These are phyloP conservation scores for Epinephelus malabaricus DNA, from an alignment of 2,797 vertebrate genomes.

Conservation along the genomic window DNA sequence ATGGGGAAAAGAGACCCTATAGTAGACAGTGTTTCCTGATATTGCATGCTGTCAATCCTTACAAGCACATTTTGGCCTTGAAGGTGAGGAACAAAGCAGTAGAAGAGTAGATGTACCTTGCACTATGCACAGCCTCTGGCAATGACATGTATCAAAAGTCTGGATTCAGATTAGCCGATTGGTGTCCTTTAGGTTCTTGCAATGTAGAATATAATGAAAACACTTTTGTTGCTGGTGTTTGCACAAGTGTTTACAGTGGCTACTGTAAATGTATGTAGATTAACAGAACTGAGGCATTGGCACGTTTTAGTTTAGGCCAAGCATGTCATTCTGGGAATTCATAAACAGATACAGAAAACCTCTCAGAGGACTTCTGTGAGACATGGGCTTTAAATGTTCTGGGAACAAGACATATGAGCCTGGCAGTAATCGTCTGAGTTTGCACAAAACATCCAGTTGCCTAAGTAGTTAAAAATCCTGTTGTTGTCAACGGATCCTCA, in stretches of 20 bases:
- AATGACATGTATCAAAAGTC: background rate
- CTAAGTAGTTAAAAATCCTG: background rate
- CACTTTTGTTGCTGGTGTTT: background rate
- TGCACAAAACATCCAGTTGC: background rate
- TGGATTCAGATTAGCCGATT: background rate
- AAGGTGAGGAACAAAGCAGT: background rate
- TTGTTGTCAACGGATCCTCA: background rate
- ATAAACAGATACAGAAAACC: background rate
- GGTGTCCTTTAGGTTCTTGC: background rate
- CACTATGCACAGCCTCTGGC: background rate
- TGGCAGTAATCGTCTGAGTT: background rate
- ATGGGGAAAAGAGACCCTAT: background rate
- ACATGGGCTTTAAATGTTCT: background rate
- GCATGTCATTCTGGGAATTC: background rate
- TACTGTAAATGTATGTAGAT: background rate
- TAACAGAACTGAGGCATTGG: background rate
- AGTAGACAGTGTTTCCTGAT: background rate
- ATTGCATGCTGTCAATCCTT: background rate
- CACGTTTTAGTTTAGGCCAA: background rate
- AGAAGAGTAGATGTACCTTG: background rate
- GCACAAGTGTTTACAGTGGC: background rate
- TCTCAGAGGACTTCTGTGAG: background rate
- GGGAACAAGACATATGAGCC: background rate
- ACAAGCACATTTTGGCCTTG: background rate
- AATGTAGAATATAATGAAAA: too few relatives aligned